These are phyloP conservation scores for Napeogenes inachia DNA, from an alignment of 2,888 invertebrate species.

Conservation along the genomic window DNA sequence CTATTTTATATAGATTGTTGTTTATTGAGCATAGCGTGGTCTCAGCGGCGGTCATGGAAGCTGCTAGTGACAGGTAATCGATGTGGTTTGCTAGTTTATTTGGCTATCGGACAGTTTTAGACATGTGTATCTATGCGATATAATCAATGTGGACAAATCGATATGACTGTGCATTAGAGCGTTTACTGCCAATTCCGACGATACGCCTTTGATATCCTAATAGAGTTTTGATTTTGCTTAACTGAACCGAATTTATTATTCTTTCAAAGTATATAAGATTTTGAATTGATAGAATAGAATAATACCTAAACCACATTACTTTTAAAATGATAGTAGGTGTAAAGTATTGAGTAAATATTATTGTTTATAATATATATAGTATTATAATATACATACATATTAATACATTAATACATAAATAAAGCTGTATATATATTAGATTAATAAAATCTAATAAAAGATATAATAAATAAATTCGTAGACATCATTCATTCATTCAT, in stretches of 20 bases:
- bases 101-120: constrained; percentile 70
- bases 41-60: constrained; percentile 58
- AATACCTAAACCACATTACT: no score
- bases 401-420: no score
- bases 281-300: background rate
- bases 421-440: background rate
- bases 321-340: no score
- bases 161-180: constrained; percentile 60
- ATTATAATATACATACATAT: no score
- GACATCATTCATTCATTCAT: no score
- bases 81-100: constrained; percentile 75
- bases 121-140: constrained; percentile 68
- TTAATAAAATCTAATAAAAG: background rate
- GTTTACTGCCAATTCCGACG: constrained; percentile 36
- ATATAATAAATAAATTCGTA: background rate
- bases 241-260: background rate
- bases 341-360: no score
- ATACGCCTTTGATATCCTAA: constrained; percentile 7
- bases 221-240: constrained; percentile 4
- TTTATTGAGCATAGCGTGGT: constrained; percentile 26
- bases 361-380: no score
- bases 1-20: constrained; percentile 7
- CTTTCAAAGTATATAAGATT: background rate
- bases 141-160: constrained; percentile 57
- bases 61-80: constrained; percentile 75